Evolutionary conservation across 2,797 vertebrate genomes (phyloP), one percentile per base, ranked within the genome.

Genomic region (Melanotaenia boesemani): DNA sequence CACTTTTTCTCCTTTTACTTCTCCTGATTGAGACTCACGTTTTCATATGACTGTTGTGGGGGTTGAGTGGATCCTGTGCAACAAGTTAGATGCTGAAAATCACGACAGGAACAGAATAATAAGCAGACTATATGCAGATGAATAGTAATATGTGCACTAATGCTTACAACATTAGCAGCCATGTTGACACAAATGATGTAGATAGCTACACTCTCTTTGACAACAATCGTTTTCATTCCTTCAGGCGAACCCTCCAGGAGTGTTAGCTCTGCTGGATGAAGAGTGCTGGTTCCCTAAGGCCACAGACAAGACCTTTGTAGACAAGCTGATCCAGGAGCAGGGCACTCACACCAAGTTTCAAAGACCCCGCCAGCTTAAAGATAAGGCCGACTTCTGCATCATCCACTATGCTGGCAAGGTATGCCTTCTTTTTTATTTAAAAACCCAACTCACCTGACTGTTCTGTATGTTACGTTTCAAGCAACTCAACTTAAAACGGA

Each of bases 221-320:
- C 34, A 9, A 10, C 36, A 30, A 37, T 37, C 9, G 10, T 72
- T 67, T 0, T 73, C 70, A 7, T 62, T 63, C 8, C 56, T 76
- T 54, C 79, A 99, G 98, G 97, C 97, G 5, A 97, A 97, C 64
- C 97, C 98, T 73, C 98, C 98, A 1, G 98, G 98, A 41, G 96
- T 99, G 37, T 86, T 99, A 83, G 97, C 98, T 41, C 90, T 99
- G 74, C 90, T 99, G 87, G 98, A 99, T 58, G 98, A 99, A 83
- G 98, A 99, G 84, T 99, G 98, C 89, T 99, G 98, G 98, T 99
- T 99, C 88, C 98, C 98, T 67, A 99, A 99, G 90, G 98, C 98
- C 83, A 99, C 98, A 0, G 98, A 99, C 89, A 99, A 96, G 88
- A 98, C 96, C 66, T 99, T 99, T 63, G 95, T 99, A 67, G 98